Evolutionary conservation across 2,888 invertebrate genomes (phyloP), one percentile per base, ranked within the genome.

Genomic region (Leucophora obtusa): DNA sequence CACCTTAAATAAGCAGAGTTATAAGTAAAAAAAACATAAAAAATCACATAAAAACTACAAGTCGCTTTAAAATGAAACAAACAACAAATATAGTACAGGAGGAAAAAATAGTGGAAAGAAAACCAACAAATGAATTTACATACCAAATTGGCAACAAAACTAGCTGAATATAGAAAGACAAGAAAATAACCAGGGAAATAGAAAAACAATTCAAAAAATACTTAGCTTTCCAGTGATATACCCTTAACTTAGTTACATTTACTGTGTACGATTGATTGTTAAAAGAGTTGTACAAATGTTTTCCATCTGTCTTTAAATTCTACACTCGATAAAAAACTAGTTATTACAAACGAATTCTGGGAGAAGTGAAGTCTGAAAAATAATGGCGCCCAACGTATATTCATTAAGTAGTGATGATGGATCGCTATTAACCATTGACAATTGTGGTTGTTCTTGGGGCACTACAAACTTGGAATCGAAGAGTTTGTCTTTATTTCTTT

Each of bases 31-130:
- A 53, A 6, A 28, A 7, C 28, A 54, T 59, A 47, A 15, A 69
- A n/a, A 79, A 72, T 69, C 68, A 33, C 73, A 73, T 68, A 65
- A 60, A 65, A 66, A 76, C 72, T 50, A 70, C 66, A 77, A 73
- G 80, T 72, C 80, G 65, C 73, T 73, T 81, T 60, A 66, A 77
- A 73, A 77, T 81, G 65, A 77, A 59, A 58, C 65, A 77, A 73
- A 71, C 35, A 59, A 69, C 43, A 47, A n/a, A 47, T 47, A n/a
- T n/a, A 38, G 38, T 38, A 38, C 4, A 75, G 51, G 53, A 68
- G 21, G 54, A 65, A 7, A 50, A 24, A 10, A 54, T 21, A 58
- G 15, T n/a, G 62, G 14, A 51, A 60, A 9, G 21, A 62, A 63
- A 71, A 65, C 11, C 11, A 68, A 58, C 50, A 59, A 68, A 59